Percentiles rank a stretch among this genome's conserved stretches.
phyloP scores from a whole-genome alignment of 2,888 invertebrate species.

The Tupiocoris notatus region DNA sequence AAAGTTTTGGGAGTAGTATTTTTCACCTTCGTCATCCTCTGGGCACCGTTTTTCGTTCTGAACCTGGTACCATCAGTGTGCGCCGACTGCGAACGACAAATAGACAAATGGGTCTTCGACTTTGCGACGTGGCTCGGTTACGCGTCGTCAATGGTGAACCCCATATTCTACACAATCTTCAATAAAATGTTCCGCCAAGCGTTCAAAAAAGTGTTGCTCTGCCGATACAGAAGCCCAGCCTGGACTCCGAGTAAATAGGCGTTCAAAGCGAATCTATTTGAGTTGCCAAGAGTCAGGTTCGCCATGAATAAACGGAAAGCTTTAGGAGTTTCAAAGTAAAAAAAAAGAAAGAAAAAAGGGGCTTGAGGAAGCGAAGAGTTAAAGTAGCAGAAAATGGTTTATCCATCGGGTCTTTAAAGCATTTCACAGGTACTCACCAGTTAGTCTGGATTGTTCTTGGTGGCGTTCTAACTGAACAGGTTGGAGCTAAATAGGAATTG shows the following conservation, averaged over 20 bases:
- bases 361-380: too few species aligned
- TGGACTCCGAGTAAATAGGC: conserved; percentile 47
- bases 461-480: too few species aligned
- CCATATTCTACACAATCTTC: conserved; percentile 93
- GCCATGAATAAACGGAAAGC: too few species aligned
- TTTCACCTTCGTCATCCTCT: conserved; percentile 88
- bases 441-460: too few species aligned
- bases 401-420: too few species aligned
- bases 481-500: too few species aligned
- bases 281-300: too few species aligned
- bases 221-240: conserved; percentile 60
- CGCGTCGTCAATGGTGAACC: conserved; percentile 91
- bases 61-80: conserved; percentile 85
- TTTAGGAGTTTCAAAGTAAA: too few species aligned
- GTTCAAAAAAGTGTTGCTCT: conserved; percentile 80
- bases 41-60: conserved; percentile 93
- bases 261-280: conserved; percentile 18
- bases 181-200: conserved; percentile 91
- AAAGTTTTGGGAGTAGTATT: conserved; percentile 93
- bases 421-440: too few species aligned
- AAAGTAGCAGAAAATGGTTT: too few species aligned
- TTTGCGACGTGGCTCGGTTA: conserved; percentile 91
- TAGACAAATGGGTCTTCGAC: conserved; percentile 77
- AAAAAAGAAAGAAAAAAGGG: too few species aligned
- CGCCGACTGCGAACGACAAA: conserved; percentile 71